A percentile compares a stretch with the other conserved stretches of the same genome.
phyloP scores from a whole-genome alignment of 1,140 invertebrate species.

The Ceratoteleas bidentatus region DNA sequence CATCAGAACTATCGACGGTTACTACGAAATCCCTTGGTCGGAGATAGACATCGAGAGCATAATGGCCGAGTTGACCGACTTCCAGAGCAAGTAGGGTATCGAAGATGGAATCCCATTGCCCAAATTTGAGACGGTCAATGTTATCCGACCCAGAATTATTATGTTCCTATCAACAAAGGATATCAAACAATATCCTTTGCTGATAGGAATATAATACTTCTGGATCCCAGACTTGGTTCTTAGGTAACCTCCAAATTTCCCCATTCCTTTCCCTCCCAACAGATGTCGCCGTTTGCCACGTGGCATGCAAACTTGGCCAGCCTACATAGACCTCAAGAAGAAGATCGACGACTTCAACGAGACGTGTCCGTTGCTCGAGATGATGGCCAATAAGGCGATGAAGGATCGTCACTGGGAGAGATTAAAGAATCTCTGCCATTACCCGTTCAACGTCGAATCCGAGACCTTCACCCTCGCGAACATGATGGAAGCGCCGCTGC shows the following conservation, averaged over 20 bases:
- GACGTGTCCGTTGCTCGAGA: slow-evolving; percentile 91
- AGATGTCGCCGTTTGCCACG: slow-evolving; percentile 90
- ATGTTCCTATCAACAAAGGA: no score
- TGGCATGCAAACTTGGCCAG: slow-evolving; percentile 93
- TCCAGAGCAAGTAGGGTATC: slow-evolving; percentile 91
- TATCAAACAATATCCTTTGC: no score
- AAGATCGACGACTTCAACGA: slow-evolving; percentile 96
- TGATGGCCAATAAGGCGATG: slow-evolving; percentile 96
- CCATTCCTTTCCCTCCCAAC: background rate
- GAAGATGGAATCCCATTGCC: no score
- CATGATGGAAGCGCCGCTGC: slow-evolving; percentile 91
- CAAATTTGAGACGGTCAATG: no score
- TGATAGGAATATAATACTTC: no score
- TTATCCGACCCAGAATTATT: background rate
- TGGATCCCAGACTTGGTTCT: no score
- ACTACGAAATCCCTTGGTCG: slow-evolving; percentile 91
- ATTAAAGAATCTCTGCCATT: slow-evolving; percentile 87
- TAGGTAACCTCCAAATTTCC: no score
- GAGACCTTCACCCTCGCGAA: slow-evolving; percentile 89
- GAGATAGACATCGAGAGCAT: slow-evolving; percentile 93
- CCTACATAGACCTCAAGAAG: slow-evolving; percentile 91
- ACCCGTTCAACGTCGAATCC: slow-evolving; percentile 89
- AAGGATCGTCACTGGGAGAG: slow-evolving; percentile 93
- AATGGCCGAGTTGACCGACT: slow-evolving; percentile 88
- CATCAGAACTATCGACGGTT: slow-evolving; percentile 91